phyloP scores from a whole-genome alignment of 2,888 invertebrate genomes.

The Hyalella azteca region DNA sequence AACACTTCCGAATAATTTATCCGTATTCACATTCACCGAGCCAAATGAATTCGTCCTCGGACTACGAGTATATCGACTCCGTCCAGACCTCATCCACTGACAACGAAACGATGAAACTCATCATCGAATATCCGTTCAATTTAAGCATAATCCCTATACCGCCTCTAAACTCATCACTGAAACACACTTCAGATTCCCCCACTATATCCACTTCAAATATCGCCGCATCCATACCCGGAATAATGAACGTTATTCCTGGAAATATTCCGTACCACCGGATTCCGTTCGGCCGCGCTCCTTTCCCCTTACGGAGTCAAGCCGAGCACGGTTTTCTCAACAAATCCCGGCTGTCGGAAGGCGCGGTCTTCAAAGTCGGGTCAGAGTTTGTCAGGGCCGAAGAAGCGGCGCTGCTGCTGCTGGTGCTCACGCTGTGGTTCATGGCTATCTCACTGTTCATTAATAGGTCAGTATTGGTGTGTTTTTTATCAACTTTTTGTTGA shows the following conservation, averaged over 20 bases:
- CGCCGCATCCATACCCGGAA: neutral
- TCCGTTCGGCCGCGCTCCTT: neutral
- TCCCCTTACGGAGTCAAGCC: neutral
- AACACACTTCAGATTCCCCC: neutral
- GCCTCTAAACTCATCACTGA: too few species aligned
- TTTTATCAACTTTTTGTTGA: neutral
- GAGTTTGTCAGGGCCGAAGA: constrained; percentile 84
- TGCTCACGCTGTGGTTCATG: constrained; percentile 83
- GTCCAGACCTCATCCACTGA: neutral
- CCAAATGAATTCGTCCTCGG: neutral
- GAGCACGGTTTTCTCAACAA: neutral
- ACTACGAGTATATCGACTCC: constrained; percentile 3
- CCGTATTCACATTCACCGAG: too few species aligned
- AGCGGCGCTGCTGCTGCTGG: constrained; percentile 84
- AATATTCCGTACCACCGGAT: constrained; percentile 15
- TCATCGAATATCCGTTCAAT: too few species aligned
- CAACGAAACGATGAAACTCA: neutral
- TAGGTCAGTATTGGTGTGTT: constrained; percentile 67
- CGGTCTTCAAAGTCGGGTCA: constrained; percentile 42
- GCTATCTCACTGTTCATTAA: constrained; percentile 86
- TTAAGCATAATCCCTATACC: too few species aligned
- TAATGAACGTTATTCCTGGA: neutral
- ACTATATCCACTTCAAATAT: neutral
- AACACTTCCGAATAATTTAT: too few species aligned
- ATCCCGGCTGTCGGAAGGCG: constrained; percentile 7